phyloP scores from a whole-genome alignment of 2,888 invertebrate genomes.

The Phyllotreta cruciferae region DNA sequence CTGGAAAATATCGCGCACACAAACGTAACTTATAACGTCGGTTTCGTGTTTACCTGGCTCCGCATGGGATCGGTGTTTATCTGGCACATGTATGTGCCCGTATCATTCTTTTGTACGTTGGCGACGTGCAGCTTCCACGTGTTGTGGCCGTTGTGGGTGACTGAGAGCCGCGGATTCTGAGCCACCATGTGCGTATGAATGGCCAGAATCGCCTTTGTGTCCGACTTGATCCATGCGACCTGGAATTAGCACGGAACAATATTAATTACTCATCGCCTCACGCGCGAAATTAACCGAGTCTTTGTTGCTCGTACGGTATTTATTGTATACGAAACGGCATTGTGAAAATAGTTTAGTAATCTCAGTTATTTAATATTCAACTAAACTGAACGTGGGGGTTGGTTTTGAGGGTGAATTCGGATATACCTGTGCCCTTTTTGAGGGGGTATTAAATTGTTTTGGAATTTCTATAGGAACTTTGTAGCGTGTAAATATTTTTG shows the following conservation, averaged over 20 bases:
- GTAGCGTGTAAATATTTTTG: no score
- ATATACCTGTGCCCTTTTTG: no score
- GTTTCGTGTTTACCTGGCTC: slow-evolving; percentile 70
- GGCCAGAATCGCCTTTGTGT: slow-evolving; percentile 87
- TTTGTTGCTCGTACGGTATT: no score
- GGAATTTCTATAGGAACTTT: no score
- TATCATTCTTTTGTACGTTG: slow-evolving; percentile 89
- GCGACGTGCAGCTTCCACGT: slow-evolving; percentile 92
- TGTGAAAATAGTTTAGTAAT: no score
- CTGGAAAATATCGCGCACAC: not conserved
- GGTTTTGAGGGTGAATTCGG: no score
- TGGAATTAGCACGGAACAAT: slow-evolving; percentile 58
- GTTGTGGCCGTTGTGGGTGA: slow-evolving; percentile 91
- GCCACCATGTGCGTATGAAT: slow-evolving; percentile 91
- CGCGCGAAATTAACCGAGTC: not conserved
- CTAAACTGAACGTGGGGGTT: no score
- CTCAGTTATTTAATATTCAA: no score
- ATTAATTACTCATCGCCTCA: slow-evolving; percentile 20
- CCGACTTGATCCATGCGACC: slow-evolving; percentile 94
- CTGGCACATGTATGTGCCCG: slow-evolving; percentile 94
- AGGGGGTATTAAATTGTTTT: no score
- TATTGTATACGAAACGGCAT: no score
- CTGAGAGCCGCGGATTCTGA: slow-evolving; percentile 83
- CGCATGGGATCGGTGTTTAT: slow-evolving; percentile 92
- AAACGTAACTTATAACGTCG: slow-evolving; percentile 8